These are phyloP conservation scores for Condylura cristata DNA, from an alignment of 2,113 vertebrate species.

Conservation along the genomic window DNA sequence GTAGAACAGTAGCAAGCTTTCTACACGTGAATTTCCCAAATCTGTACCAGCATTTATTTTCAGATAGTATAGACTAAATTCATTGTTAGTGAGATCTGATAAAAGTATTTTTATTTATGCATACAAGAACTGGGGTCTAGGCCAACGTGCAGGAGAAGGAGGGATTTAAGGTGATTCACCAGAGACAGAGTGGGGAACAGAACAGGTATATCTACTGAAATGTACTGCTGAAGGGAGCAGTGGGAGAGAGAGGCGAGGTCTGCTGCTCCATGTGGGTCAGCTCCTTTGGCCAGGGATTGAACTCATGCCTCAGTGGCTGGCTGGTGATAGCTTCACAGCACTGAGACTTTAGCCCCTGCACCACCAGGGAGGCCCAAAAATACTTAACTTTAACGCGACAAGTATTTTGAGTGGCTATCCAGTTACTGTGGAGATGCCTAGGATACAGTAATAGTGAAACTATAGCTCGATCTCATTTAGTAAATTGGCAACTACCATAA, in stretches of 20 bases:
- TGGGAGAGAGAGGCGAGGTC: too few relatives aligned
- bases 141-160: too few relatives aligned
- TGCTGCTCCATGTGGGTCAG: too few relatives aligned
- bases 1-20: neutral
- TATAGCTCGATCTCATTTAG: neutral
- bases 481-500: neutral
- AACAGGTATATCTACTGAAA: too few relatives aligned
- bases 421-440: neutral
- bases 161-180: too few relatives aligned
- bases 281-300: too few relatives aligned
- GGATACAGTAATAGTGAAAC: neutral
- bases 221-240: too few relatives aligned
- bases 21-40: neutral
- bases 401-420: neutral
- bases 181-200: too few relatives aligned
- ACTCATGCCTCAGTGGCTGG: too few relatives aligned
- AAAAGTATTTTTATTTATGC: neutral
- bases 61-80: slow-evolving; percentile 6
- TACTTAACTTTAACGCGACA: slow-evolving; percentile 20
- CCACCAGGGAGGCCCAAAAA: neutral
- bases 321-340: too few relatives aligned
- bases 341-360: too few relatives aligned
- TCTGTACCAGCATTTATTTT: neutral
- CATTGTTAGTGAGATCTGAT: neutral
- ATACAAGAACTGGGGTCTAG: too few relatives aligned